A percentile compares a stretch with the other conserved stretches of the same genome.
phyloP scores from a whole-genome alignment of 1,140 invertebrate species.

The Formica selysi region DNA sequence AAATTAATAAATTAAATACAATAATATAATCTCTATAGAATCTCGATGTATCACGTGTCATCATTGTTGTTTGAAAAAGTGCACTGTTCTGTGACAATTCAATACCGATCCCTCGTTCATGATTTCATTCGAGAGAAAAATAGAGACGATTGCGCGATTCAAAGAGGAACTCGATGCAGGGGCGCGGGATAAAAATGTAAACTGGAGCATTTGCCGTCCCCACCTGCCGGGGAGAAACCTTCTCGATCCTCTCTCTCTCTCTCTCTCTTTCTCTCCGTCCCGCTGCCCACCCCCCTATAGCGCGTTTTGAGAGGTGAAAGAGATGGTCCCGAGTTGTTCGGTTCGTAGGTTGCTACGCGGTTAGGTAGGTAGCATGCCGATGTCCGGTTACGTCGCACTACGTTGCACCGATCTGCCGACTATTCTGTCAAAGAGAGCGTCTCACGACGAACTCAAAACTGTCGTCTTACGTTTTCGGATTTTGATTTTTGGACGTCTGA shows the following conservation, averaged over 20 bases:
- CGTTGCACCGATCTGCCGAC: slow-evolving; percentile 37
- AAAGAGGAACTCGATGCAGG: slow-evolving; percentile 65
- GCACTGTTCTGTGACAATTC: neutral
- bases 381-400: slow-evolving; percentile 64
- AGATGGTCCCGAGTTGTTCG: slow-evolving; percentile 74
- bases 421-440: slow-evolving; percentile 71
- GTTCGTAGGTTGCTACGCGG: slow-evolving; percentile 76
- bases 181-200: slow-evolving; percentile 74
- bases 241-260: neutral
- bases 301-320: slow-evolving; percentile 80
- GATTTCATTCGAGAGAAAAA: slow-evolving; percentile 47
- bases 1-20: neutral
- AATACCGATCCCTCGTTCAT: neutral
- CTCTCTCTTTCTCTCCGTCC: slow-evolving; percentile 29
- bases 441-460: neutral
- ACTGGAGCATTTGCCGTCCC: slow-evolving; percentile 77
- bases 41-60: neutral
- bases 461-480: neutral
- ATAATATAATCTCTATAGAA: neutral
- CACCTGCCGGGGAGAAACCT: slow-evolving; percentile 66
- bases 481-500: neutral
- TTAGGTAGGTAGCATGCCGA: slow-evolving; percentile 72
- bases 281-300: slow-evolving; percentile 20
- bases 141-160: slow-evolving; percentile 45
- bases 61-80: slow-evolving; percentile 14